These are phyloP conservation scores for Brachypodius melanocephalos DNA, from an alignment of 2,113 vertebrate species.

Conservation along the genomic window DNA sequence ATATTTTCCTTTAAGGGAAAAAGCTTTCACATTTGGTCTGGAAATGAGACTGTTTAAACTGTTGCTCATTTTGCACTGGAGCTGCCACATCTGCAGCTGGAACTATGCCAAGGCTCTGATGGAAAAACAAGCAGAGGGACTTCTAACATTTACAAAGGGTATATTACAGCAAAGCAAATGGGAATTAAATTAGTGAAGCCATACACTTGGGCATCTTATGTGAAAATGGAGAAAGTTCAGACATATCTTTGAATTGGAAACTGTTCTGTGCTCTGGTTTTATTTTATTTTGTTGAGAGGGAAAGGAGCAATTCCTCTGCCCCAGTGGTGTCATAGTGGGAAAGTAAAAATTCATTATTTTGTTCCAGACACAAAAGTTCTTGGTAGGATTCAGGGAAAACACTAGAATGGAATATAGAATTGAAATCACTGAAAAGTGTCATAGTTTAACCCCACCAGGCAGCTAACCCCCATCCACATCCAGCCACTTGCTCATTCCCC, in stretches of 20 bases:
- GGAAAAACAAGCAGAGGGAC: slow-evolving; percentile 61
- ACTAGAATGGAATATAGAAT: neutral
- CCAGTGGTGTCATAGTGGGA: neutral
- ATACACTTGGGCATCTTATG: neutral
- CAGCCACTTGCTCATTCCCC: fast-evolving
- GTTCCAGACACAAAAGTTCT: neutral
- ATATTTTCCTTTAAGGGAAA: slow-evolving; percentile 9
- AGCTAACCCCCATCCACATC: neutral
- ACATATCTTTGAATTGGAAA: neutral
- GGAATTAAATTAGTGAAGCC: slow-evolving; percentile 55
- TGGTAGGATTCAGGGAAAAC: neutral
- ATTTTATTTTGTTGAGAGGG: neutral
- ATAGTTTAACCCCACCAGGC: neutral
- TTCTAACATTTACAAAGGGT: slow-evolving; percentile 64
- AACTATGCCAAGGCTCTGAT: slow-evolving; percentile 6
- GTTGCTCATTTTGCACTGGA: slow-evolving; percentile 10
- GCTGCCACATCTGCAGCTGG: slow-evolving; percentile 53
- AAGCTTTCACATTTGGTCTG: neutral
- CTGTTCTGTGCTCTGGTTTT: neutral
- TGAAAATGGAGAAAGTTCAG: slow-evolving; percentile 6
- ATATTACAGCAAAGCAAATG: slow-evolving; percentile 18
- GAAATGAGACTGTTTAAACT: slow-evolving; percentile 26
- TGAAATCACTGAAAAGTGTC: neutral
- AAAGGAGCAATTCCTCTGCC: neutral
- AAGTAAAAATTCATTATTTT: neutral